Evolutionary conservation across 2,113 vertebrate genomes (phyloP).

Genomic region (Rostratula benghalensis): DNA sequence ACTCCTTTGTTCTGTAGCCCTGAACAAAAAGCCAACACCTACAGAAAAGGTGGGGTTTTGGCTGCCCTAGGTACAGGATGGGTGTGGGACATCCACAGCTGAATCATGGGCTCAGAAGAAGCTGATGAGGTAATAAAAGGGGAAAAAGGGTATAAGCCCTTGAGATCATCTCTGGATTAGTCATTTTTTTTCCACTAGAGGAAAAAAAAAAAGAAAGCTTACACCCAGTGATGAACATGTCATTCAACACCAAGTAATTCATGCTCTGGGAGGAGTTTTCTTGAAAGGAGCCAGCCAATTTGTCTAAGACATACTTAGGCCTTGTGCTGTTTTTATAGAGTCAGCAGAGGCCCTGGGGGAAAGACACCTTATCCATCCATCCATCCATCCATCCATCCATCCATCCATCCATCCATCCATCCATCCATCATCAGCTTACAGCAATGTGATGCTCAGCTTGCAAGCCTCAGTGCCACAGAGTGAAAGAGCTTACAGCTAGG

Average conservation of each 20-base stretch:
- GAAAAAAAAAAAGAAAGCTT: background rate
- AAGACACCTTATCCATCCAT: background rate
- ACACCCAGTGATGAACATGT: background rate
- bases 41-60: constrained; percentile 33
- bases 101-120: constrained; percentile 17
- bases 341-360: background rate
- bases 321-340: background rate
- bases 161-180: constrained; percentile 7
- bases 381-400: background rate
- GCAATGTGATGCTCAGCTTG: background rate
- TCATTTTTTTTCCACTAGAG: background rate
- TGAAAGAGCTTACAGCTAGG: background rate
- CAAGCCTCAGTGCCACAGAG: background rate
- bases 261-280: constrained; percentile 12
- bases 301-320: background rate
- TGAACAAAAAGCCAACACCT: constrained; percentile 3
- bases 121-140: background rate
- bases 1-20: background rate
- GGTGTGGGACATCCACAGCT: constrained; percentile 36
- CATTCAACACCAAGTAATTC: constrained; percentile 17
- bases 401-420: background rate
- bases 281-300: background rate
- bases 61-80: background rate
- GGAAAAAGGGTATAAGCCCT: background rate
- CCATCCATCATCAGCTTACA: background rate